Conservation (phyloP, 2,113 vertebrate species). For the Pontoporia blainvillei region DNA sequence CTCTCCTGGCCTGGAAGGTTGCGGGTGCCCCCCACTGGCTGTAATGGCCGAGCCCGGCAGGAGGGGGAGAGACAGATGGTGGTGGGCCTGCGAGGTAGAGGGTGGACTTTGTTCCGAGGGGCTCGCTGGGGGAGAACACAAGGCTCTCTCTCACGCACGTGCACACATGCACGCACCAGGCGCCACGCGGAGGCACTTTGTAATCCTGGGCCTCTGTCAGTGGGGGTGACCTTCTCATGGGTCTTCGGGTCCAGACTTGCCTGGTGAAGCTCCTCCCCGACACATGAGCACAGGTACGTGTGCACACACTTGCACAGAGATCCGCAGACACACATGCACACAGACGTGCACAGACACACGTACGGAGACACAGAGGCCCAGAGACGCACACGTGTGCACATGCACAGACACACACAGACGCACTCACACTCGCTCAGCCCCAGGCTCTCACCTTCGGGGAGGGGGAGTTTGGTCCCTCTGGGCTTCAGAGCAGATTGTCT, state of each 20-base stretch:
- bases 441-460: neutral
- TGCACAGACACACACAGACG: neutral
- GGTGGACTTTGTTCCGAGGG: conserved; percentile 76
- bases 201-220: neutral
- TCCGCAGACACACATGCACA: neutral
- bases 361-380: neutral
- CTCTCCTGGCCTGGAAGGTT: neutral
- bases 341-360: neutral
- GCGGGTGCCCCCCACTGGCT: conserved; percentile 15
- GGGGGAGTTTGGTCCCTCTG: neutral
- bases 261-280: neutral
- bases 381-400: neutral
- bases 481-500: neutral
- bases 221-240: neutral
- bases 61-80: conserved; percentile 79
- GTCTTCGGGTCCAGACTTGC: neutral
- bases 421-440: neutral
- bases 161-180: neutral
- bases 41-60: conserved; percentile 36
- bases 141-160: neutral
- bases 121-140: neutral
- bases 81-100: conserved; percentile 74
- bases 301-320: neutral
- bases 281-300: neutral
- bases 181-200: neutral